Evolutionary conservation across 1,140 invertebrate species (phyloP).

Genomic region (Rhyzopertha dominica): DNA sequence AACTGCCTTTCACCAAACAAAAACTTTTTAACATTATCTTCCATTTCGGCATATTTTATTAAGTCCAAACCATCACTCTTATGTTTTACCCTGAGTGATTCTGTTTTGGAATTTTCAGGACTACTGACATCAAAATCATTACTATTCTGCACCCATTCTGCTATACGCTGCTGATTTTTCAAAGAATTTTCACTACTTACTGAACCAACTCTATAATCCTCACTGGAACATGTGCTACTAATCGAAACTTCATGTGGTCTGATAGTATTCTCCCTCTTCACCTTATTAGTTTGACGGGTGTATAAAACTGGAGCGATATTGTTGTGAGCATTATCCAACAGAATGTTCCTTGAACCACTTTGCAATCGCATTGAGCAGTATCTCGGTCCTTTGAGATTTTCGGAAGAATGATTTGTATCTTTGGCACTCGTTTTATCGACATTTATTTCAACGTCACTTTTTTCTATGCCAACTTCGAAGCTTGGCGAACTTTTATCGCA

Average conservation of each 20-base stretch:
- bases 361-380: constrained; percentile 68
- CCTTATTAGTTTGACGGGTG: constrained; percentile 46
- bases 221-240: constrained; percentile 26
- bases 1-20: constrained; percentile 41
- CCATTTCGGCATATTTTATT: constrained; percentile 39
- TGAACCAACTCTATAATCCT: constrained; percentile 23
- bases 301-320: constrained; percentile 63
- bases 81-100: constrained; percentile 16
- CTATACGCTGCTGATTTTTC: constrained; percentile 35
- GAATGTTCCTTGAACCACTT: constrained; percentile 69
- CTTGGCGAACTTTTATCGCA: constrained; percentile 45
- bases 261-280: constrained; percentile 45
- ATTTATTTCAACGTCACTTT: constrained; percentile 32
- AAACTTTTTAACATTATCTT: constrained; percentile 43
- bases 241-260: constrained; percentile 17
- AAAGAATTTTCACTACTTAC: constrained; percentile 28
- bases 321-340: constrained; percentile 68
- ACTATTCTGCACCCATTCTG: constrained; percentile 38
- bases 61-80: constrained; percentile 22
- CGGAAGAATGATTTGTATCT: constrained; percentile 25
- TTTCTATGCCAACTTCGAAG: constrained; percentile 33
- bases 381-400: constrained; percentile 53
- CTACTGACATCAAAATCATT: constrained; percentile 25
- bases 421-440: constrained; percentile 38
- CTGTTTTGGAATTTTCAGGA: constrained; percentile 31